Base-by-base conservation (phyloP, 2,888 invertebrate genomes). In the Neoscelio sp. region DNA sequence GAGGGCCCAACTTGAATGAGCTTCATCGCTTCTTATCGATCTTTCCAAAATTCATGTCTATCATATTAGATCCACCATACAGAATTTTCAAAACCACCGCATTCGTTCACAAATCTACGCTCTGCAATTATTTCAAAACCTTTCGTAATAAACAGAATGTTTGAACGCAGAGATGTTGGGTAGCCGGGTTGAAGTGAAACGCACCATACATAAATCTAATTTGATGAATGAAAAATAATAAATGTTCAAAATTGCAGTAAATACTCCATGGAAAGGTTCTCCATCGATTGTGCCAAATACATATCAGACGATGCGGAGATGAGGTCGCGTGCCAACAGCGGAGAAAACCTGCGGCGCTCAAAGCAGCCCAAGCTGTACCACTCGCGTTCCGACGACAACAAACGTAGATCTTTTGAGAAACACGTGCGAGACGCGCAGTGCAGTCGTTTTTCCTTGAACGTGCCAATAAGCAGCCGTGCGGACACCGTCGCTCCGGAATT, bases 331-430 rank as follows among this genome's bases (percentile, higher is more conserved):
- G 80, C 88, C 7, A 87, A 82, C 67, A 89, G 88, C 28, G 87
- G 88, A 0, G 89, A 90, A 52, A 89, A 84, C 23, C 26, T 88
- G 1, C 84, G 84, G 12, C 86, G 85, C 13, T 85, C 85, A 2
- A 83, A 87, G 12, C 87, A 85, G 23, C 84, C 87, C n/a, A 89
- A 87, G 35, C 85, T 90, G 1, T 85, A 87, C 76, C 89, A 90
- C 74, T 90, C 90, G 5, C 85, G 87, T 42, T 89, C 89, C 3
- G 90, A 90, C 68, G 90, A 90, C 67, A 87, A 88, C 65, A 87
- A 87, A 68, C 80, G 88, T 5, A 81, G 86, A 48, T 90, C 90
- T 1, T 89, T 90, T 74, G 90, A 90, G 62, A 86, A 83, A 60
- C 85, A 89, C 13, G 81, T 81, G 5, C 85, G 85, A 12, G 89